Percentiles rank a stretch among this genome's conserved stretches.
Evolutionary conservation across 2,113 vertebrate species (phyloP).

Genomic region (Paramormyrops kingsleyae): DNA sequence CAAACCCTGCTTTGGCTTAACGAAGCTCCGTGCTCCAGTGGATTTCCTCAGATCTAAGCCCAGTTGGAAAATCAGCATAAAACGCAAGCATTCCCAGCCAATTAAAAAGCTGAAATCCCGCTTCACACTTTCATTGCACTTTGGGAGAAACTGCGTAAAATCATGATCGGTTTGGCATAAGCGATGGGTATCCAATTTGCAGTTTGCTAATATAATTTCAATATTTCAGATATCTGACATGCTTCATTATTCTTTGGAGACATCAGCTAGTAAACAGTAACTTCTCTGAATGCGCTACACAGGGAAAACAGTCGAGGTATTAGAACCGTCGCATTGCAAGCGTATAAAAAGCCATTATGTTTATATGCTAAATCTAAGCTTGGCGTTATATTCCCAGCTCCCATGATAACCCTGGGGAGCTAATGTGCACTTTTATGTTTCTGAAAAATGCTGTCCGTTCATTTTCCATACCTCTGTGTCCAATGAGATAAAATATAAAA

Average conservation of each 20-base stretch:
- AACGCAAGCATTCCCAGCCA: neutral
- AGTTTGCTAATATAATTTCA: neutral
- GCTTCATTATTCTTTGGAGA: neutral
- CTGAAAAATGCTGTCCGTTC: neutral
- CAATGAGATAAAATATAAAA: neutral
- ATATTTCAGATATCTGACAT: neutral
- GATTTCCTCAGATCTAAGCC: neutral
- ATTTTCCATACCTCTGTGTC: neutral
- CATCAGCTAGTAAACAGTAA: neutral
- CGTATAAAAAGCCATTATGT: neutral
- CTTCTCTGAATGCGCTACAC: neutral
- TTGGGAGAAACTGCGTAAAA: neutral
- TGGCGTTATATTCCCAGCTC: neutral
- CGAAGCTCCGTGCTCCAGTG: neutral
- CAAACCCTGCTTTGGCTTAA: neutral
- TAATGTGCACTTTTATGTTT: neutral
- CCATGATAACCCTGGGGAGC: neutral
- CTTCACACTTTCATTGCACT: neutral
- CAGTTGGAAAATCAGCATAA: neutral
- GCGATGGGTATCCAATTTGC: neutral
- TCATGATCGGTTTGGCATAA: neutral
- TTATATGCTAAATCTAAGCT: neutral
- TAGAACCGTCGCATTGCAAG: neutral
- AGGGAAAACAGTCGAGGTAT: neutral
- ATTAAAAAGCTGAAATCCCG: neutral